Evolutionary conservation across 2,113 vertebrate species (phyloP), one percentile per base, ranked within the genome.

Genomic region (Catharus bicknelli): DNA sequence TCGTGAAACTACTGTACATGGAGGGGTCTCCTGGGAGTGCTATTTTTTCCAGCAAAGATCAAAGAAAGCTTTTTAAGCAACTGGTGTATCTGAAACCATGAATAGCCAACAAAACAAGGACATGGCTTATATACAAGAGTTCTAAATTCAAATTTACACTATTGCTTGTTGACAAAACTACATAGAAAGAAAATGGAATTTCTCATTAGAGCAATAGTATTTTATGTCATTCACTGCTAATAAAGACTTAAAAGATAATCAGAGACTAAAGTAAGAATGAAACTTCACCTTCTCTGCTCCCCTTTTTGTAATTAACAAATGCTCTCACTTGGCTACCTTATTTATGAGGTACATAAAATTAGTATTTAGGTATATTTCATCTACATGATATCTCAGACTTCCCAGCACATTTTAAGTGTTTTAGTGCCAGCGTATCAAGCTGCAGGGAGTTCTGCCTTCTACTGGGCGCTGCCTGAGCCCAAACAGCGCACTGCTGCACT

Each of bases 401-500:
- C 21, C n/a, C 22, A 51, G 4, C 2, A 61, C 1, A 16, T 79
- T 76, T 61, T 21, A 59, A 34, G 16, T 47, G 13, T 48, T 76
- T 30, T 58, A 58, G 16, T 66, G n/a, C 29, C 42, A 83, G 15
- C 34, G 32, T n/a, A 81, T 40, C 19, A 68, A 34, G 29, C 21
- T 62, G 62, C 40, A 54, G 54, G 8, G 42, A 23, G 9, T 21
- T 13, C 53, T 66, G 61, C 26, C 7, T 38, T 55, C 47, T 26
- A 34, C 36, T 0, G 1, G 9, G 53, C 0, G 0, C 47, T 43
- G 30, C 32, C 32, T 15, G 34, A 54, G 18, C 8, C 29, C 0
- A 0, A 32, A 20, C 6, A 62, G 26, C 0, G 0, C 12, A 51
- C 50, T 51, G 50, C 25, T 51, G 50, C 15, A 51, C 26, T 51